Percentiles rank a stretch among this genome's conserved stretches.
Evolutionary conservation across 92 coral and sea anemone genomes (phyloP).

Genomic region (Bergia sp.): DNA sequence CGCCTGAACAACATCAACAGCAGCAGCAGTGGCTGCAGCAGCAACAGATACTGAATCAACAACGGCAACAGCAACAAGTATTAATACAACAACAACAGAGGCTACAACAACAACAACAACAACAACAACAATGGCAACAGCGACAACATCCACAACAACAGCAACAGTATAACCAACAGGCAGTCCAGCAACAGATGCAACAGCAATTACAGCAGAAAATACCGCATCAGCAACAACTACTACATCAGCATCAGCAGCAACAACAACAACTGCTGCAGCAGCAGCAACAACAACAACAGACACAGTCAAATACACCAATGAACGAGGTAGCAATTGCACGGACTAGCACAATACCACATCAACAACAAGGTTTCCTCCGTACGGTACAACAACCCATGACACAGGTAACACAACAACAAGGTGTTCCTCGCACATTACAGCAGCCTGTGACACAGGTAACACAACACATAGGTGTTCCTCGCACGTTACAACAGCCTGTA

Average conservation of each 20-base stretch:
- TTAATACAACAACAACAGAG: not conserved
- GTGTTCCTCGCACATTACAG: not conserved
- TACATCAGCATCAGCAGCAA: not conserved
- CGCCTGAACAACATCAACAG: not conserved
- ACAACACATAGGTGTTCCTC: not conserved
- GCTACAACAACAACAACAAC: not conserved
- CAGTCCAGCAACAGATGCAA: not conserved
- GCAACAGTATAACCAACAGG: not conserved
- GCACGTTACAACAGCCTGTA: not conserved
- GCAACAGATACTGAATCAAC: not conserved
- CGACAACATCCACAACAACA: conserved; percentile 10
- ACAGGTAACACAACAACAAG: not conserved
- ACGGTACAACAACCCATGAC: not conserved
- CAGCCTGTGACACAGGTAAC: not conserved
- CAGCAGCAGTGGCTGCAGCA: not conserved
- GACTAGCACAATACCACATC: not conserved
- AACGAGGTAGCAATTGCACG: not conserved
- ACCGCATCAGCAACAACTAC: not conserved
- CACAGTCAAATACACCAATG: not conserved
- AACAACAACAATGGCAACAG: not conserved
- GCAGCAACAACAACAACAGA: not conserved
- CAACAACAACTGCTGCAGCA: not conserved
- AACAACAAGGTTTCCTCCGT: not conserved
- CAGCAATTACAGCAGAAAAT: not conserved
- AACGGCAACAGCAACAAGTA: not conserved